Conservation (phyloP, 2,888 invertebrate genomes). For the Elmis aenea region DNA sequence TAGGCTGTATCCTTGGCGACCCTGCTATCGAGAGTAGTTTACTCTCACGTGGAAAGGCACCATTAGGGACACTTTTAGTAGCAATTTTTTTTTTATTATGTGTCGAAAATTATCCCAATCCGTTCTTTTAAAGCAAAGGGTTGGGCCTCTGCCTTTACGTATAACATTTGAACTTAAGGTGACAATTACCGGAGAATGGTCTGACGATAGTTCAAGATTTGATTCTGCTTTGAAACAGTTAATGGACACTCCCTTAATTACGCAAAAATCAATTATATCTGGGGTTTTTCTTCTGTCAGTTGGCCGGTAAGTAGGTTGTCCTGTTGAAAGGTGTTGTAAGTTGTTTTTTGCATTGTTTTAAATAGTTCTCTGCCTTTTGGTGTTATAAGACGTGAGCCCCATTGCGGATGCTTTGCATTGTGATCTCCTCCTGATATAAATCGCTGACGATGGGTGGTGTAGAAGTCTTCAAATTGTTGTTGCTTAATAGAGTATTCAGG, state of each 20-base stretch:
- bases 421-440: background rate
- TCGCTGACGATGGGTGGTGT: too few relatives aligned
- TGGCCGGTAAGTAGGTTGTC: constrained; percentile 3
- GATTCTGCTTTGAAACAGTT: background rate
- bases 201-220: background rate
- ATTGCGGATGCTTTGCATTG: constrained; percentile 1
- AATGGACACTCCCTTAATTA: constrained; percentile 1
- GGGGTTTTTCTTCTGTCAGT: background rate
- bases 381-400: background rate
- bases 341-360: background rate
- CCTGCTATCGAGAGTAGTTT: too few relatives aligned
- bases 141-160: too few relatives aligned
- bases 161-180: too few relatives aligned
- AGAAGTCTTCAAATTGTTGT: too few relatives aligned
- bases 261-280: constrained; percentile 1
- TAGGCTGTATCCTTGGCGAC: too few relatives aligned
- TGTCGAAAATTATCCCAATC: background rate
- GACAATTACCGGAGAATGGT: constrained; percentile 2
- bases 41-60: too few relatives aligned
- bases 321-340: background rate
- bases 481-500: too few relatives aligned
- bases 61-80: background rate
- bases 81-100: background rate
- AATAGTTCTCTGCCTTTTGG: constrained; percentile 1
- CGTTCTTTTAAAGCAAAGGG: background rate